Evolutionary conservation across 2,888 invertebrate species (phyloP).

Genomic region (Tiliacea citrago): DNA sequence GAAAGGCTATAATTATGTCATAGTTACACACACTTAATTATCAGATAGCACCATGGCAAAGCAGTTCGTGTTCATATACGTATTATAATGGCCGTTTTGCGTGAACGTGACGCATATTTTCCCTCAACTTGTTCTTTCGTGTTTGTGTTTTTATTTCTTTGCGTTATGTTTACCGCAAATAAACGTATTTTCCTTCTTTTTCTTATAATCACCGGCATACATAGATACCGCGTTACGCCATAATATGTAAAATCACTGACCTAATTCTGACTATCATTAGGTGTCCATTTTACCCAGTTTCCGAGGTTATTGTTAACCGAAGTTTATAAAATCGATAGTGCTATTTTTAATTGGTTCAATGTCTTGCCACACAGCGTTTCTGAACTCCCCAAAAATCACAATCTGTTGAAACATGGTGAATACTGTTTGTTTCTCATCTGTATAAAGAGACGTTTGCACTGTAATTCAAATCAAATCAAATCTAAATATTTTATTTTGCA

Average conservation of each 20-base stretch:
- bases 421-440: background rate
- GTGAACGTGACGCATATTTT: no score
- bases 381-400: background rate
- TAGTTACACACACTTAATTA: constrained; percentile 11
- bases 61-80: background rate
- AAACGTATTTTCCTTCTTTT: no score
- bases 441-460: background rate
- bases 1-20: constrained; percentile 12
- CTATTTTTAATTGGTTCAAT: background rate
- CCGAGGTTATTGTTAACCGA: background rate
- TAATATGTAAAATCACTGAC: background rate
- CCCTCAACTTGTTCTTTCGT: no score
- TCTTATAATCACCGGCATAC: no score
- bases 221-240: background rate
- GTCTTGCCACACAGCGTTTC: background rate
- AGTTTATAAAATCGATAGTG: background rate
- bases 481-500: no score
- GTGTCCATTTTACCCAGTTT: background rate
- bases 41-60: constrained; percentile 5
- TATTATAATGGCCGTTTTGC: background rate
- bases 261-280: background rate
- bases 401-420: background rate
- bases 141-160: no score
- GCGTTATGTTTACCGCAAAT: no score
- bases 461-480: no score